Evolutionary conservation across 2,888 invertebrate species (phyloP).

Genomic region (Ormyrus nitidulus): DNA sequence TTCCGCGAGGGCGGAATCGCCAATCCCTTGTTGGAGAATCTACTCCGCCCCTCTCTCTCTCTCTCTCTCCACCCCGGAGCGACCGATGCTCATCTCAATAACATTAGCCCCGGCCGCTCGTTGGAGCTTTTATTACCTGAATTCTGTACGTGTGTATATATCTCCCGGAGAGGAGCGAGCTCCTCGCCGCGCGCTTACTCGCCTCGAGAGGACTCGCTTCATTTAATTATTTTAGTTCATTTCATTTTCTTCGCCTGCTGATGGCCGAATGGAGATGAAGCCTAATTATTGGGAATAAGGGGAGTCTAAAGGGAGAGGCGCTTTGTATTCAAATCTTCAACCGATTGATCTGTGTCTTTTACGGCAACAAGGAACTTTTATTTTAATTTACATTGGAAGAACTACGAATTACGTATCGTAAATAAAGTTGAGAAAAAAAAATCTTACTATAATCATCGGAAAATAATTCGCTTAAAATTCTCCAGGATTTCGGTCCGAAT

Average conservation of each 20-base stretch:
- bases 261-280: too few species aligned
- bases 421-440: too few species aligned
- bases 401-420: too few species aligned
- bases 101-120: conserved; percentile 61
- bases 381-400: too few species aligned
- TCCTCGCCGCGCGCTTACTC: background rate
- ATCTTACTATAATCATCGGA: too few species aligned
- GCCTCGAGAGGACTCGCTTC: background rate
- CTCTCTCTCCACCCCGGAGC: background rate
- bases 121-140: conserved; percentile 65
- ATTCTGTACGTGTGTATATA: conserved; percentile 38
- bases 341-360: too few species aligned
- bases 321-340: too few species aligned
- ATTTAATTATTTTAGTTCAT: conserved; percentile 34
- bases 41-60: conserved; percentile 62
- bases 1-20: conserved; percentile 67
- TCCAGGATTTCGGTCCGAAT: background rate
- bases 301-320: too few species aligned
- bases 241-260: conserved; percentile 12
- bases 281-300: too few species aligned
- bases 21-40: conserved; percentile 65
- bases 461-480: too few species aligned
- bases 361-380: too few species aligned
- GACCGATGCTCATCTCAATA: conserved; percentile 70
- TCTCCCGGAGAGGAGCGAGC: background rate